Conservation (phyloP, 2,113 vertebrate genomes). For the Cathartes aura region DNA sequence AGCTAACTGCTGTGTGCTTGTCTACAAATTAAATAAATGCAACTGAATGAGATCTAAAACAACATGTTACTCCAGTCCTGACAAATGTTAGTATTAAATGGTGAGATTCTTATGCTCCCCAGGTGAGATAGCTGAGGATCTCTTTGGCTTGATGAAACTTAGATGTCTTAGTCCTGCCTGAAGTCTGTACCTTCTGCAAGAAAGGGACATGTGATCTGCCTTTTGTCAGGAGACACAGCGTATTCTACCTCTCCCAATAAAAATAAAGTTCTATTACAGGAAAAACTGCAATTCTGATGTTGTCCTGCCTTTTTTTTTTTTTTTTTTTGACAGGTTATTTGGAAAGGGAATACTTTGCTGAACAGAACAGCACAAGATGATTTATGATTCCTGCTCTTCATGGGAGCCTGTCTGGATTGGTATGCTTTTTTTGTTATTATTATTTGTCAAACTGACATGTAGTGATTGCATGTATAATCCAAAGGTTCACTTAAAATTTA, state of each 20-base stretch:
- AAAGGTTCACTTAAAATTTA: background rate
- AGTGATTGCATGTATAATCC: background rate
- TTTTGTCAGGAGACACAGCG: background rate
- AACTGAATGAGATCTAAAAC: background rate
- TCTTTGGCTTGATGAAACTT: background rate
- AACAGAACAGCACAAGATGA: slow-evolving; percentile 38
- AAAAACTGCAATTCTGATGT: background rate
- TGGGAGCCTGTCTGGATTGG: slow-evolving; percentile 14
- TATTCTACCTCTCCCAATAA: background rate
- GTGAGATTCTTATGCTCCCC: background rate
- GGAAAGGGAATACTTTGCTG: slow-evolving; percentile 17
- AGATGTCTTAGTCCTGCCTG: background rate
- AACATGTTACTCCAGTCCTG: background rate
- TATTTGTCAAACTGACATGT: background rate
- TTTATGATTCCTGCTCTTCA: background rate
- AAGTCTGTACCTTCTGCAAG: background rate
- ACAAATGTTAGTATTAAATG: background rate
- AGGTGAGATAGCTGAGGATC: background rate
- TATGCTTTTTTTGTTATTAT: background rate
- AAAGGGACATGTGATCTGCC: background rate
- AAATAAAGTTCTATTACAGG: background rate
- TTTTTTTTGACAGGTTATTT: background rate
- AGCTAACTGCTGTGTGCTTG: background rate
- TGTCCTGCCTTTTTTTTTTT: background rate
- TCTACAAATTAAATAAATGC: background rate